Base-by-base conservation (phyloP, 2,797 vertebrate genomes). In the Gymnodraco acuticeps region DNA sequence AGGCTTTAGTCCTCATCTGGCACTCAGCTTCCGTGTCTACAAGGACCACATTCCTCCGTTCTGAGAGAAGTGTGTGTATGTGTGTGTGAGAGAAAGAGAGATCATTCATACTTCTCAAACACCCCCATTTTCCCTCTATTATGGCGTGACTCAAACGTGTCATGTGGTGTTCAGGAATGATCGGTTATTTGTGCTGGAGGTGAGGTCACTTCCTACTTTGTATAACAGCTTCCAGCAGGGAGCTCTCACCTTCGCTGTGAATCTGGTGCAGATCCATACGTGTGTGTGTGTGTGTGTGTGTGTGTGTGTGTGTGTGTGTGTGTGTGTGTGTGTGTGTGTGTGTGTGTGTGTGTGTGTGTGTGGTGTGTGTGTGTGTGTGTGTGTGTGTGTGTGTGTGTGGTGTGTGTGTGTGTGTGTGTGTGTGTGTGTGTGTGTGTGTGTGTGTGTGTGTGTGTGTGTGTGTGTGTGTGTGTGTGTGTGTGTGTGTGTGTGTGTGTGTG, bases 121-220 rank as follows among this genome's bases (percentile, higher is more conserved):
- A 15, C 8, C 17, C 3, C 52, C 43, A 9, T 19, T 71, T 75
- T 62, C 33, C 66, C 16, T 62, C 5, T 15, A 0, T 59, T 19
- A 52, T 17, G 27, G 4, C 47, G 41, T 78, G 73, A 75, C 64
- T 81, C 64, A 60, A 41, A 46, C 13, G 51, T 60, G 73, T 70
- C 59, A 8, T 72, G 81, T 43, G n/a, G 78, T 15, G 59, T 64
- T 70, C 54, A 17, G 72, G 62, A 71, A 73, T 73, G 70, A 70
- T 65, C 7, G 4, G 67, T 59, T 67, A 23, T 58, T 74, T 62
- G 62, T 83, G 62, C 64, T 68, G 72, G 60, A 71, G 75, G 77
- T 88, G 85, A 87, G 70, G 78, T 89, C 87, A 89, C 72, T 86
- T 91, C 88, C 88, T 85, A 48, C 50, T 86, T 83, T 80, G 64